Base-by-base conservation (phyloP, 2,888 invertebrate species). In the Busseola fusca region DNA sequence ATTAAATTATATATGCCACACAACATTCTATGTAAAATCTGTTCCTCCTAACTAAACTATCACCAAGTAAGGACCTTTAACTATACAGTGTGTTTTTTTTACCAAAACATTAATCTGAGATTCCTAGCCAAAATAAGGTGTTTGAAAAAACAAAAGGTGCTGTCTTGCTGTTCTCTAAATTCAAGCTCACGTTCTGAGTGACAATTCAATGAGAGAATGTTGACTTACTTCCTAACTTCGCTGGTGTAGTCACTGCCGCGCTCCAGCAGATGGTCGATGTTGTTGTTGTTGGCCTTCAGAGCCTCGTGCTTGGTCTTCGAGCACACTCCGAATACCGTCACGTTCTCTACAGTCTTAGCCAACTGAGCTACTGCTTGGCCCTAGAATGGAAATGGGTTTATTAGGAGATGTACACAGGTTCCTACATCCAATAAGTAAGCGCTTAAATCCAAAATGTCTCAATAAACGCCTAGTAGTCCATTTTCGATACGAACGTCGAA, bases 361-460 rank as follows among this genome's bases (percentile, higher is more conserved):
- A 98, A 95, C 92, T 98, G 98, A 48, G 97, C 97, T 40, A 98
- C 97, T 1, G 98, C 98, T 96, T 98, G 97, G 62, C 98, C 98
- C 98, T 98, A 81, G 30, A 78, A 64, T 45, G 18, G 18, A 45
- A 74, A 72, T 48, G 21, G 48, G 10, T 21, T 3, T 10, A 50
- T 50, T n/a, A 50, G 48, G 48, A 50, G n/a, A n/a, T 12, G 48
- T 48, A n/a, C 10, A 50, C n/a, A 9, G 45, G 21, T 48, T 48
- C 9, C 21, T 21, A 48, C 9, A 48, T 48, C 45, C 21, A 48
- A 21, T 21, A 9, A 12, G 10, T 37, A 37, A 10, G 37, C 40
- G 40, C 7, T 45, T 45, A 48, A 48, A 48, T 21, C 45, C 9
- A 48, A 45, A 21, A 21, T 9, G 21, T 48, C 45, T 48, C 21